phyloP scores from a whole-genome alignment of 2,113 vertebrate species.

The Calonectris borealis region DNA sequence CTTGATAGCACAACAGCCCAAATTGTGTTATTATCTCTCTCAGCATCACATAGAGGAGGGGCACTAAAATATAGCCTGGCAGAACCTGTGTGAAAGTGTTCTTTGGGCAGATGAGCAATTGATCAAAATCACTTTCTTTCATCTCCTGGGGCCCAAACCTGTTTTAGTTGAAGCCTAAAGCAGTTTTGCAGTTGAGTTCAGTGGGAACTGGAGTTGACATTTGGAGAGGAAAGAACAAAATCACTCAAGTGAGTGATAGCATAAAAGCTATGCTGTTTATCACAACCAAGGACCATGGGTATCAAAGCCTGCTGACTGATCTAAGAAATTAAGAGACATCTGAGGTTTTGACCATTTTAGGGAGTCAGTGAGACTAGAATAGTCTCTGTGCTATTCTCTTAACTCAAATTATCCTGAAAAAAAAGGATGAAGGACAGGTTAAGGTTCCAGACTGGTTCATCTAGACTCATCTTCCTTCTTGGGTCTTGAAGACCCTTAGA shows the following conservation, averaged over 20 bases:
- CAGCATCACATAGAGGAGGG: slow-evolving; percentile 37
- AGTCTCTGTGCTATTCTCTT: not conserved
- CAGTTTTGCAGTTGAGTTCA: slow-evolving; percentile 44
- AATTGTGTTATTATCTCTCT: slow-evolving; percentile 58
- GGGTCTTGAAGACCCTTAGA: not conserved
- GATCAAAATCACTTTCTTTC: slow-evolving; percentile 60
- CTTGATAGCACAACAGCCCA: slow-evolving; percentile 51
- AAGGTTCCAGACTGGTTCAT: not conserved
- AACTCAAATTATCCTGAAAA: not conserved
- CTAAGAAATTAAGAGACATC: not conserved
- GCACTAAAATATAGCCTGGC: slow-evolving; percentile 37
- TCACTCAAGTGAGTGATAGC: slow-evolving; percentile 33
- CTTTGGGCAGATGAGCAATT: slow-evolving; percentile 49
- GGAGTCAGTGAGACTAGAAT: not conserved
- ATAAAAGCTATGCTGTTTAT: slow-evolving; percentile 45
- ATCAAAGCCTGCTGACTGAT: not conserved
- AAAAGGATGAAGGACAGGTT: not conserved
- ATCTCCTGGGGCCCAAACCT: slow-evolving; percentile 54
- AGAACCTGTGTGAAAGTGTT: slow-evolving; percentile 45
- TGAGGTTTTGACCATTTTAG: not conserved
- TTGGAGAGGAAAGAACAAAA: slow-evolving; percentile 55
- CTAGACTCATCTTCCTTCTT: not conserved
- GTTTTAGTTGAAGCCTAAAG: slow-evolving; percentile 46
- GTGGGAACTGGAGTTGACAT: slow-evolving; percentile 20
- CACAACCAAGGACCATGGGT: not conserved